A percentile compares a stretch with the other conserved stretches of the same genome.
Conservation (phyloP, 2,888 invertebrate genomes). For the Cyclophora albipunctata region DNA sequence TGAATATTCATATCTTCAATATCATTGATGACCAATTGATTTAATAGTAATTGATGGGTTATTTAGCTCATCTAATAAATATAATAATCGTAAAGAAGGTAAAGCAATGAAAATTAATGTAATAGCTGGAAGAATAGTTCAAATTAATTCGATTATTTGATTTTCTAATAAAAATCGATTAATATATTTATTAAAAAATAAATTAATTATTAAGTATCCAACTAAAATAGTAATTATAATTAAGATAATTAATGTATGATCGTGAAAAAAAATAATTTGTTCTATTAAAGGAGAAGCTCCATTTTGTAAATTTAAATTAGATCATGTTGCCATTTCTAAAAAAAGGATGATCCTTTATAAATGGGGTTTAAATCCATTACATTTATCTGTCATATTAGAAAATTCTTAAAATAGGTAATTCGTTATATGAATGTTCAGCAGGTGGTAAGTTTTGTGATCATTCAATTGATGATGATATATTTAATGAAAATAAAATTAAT, state of each 20-base stretch:
- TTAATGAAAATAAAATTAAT: constrained; percentile 62
- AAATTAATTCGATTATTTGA: constrained; percentile 79
- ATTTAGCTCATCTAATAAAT: constrained; percentile 78
- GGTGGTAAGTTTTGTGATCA: constrained; percentile 76
- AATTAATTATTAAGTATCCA: constrained; percentile 69
- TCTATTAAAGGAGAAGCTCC: constrained; percentile 78
- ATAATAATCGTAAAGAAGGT: constrained; percentile 76
- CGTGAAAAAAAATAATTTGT: constrained; percentile 79
- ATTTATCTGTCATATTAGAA: constrained; percentile 78
- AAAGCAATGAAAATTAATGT: constrained; percentile 78
- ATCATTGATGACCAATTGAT: constrained; percentile 80
- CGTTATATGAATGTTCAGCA: constrained; percentile 75
- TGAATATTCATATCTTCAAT: constrained; percentile 80
- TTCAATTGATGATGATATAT: constrained; percentile 76
- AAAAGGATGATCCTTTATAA: constrained; percentile 78
- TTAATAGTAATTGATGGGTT: constrained; percentile 75
- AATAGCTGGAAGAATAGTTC: constrained; percentile 77
- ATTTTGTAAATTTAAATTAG: constrained; percentile 76
- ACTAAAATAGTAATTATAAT: constrained; percentile 78
- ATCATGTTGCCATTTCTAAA: constrained; percentile 78
- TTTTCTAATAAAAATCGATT: constrained; percentile 75
- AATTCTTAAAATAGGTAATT: constrained; percentile 74
- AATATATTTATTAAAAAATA: constrained; percentile 74
- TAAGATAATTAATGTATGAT: constrained; percentile 77
- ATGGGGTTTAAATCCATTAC: constrained; percentile 80